Evolutionary conservation across 2,888 invertebrate species (phyloP), one percentile per base, ranked within the genome.

Genomic region (Macrophya annulata): DNA sequence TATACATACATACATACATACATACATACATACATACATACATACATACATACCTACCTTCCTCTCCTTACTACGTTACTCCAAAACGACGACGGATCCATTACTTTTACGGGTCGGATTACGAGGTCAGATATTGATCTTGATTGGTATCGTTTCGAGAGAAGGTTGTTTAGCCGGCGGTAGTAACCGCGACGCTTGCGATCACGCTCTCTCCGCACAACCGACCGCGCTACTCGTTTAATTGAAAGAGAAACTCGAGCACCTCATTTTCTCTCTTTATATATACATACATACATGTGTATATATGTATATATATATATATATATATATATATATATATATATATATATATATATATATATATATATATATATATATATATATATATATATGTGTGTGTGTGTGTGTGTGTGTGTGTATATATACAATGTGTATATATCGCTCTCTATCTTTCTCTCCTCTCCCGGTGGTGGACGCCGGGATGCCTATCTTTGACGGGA

Each of bases 61-160:
- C n/a, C 43, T 59, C 81, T 81, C 81, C 62, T 31, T 31, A 31
- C 31, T 74, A 45, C 81, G 51, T 62, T 21, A 40, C 10, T 51
- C 21, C 81, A 62, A 62, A 62, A 81, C 81, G 59, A 77, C 48
- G 25, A 81, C 62, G 81, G 62, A 81, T 81, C 81, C 81, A 81
- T 81, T 81, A 81, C 81, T 81, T 81, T 81, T 81, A 81, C 59
- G 81, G 59, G 17, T 81, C 37, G 81, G 59, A 59, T 81, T 81
- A 81, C 81, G 81, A 81, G 81, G 62, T 81, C 81, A 85, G 90
- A 90, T 90, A 90, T 87, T 85, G 90, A 90, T 91, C 90, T 88
- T 88, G 91, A 91, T 91, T 89, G 88, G 87, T 91, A 91, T 91
- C 91, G 87, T 68, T 55, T 71, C 62, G 77, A 84, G 43, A 51